Percentiles rank a stretch among this genome's conserved stretches.
Conservation (phyloP, 2,113 vertebrate genomes). For the Hemiprocne comata region DNA sequence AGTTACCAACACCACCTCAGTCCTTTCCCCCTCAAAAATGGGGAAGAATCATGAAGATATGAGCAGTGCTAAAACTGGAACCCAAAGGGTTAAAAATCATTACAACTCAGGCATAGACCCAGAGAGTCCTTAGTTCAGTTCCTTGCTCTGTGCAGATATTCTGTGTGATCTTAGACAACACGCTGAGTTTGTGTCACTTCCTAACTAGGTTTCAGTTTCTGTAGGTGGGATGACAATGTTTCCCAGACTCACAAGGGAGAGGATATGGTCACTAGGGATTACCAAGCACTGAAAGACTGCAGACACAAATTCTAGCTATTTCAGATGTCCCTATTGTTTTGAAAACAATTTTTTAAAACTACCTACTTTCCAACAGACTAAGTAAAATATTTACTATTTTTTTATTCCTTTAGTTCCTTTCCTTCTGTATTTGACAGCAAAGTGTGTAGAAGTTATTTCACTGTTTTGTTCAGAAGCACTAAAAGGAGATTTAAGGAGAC, state of each 20-base stretch:
- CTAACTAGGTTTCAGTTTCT: neutral
- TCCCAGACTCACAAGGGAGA: neutral
- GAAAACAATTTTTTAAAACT: neutral
- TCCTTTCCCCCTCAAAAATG: rapidly evolving
- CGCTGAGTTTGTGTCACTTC: neutral
- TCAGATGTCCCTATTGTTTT: neutral
- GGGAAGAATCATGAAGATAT: neutral
- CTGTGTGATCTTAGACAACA: neutral
- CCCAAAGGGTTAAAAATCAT: neutral
- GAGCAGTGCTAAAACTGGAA: neutral
- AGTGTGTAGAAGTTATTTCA: neutral
- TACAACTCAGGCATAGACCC: neutral
- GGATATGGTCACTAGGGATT: neutral
- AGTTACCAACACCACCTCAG: neutral
- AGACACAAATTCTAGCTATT: neutral
- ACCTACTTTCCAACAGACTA: neutral
- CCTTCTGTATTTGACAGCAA: neutral
- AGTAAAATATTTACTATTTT: neutral
- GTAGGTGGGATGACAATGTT: neutral
- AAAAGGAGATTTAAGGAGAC: neutral
- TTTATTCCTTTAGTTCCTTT: neutral
- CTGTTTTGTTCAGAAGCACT: neutral
- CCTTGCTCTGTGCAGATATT: neutral
- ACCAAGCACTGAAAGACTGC: neutral
- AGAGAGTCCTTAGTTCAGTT: neutral